Conservation (phyloP, 1,140 invertebrate genomes). For the Centruroides vittatus region DNA sequence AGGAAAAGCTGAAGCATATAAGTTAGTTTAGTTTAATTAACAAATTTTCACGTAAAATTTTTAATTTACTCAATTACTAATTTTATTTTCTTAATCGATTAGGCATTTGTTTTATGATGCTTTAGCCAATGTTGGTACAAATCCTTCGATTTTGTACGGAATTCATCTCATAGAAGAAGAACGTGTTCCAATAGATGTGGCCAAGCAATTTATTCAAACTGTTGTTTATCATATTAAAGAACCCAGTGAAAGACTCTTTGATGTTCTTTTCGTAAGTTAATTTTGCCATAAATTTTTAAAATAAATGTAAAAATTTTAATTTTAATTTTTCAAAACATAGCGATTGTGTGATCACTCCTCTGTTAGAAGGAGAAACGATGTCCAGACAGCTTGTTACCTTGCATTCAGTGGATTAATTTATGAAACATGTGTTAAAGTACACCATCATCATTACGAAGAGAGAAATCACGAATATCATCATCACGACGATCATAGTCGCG, state of each 20-base stretch:
- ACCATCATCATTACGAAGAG: no score
- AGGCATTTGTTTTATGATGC: conserved; percentile 12
- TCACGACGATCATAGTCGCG: neutral
- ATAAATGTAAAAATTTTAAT: neutral
- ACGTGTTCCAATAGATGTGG: neutral
- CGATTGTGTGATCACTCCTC: conserved; percentile 3
- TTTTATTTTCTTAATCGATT: neutral
- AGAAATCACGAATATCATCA: no score
- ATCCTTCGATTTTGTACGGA: conserved; percentile 6
- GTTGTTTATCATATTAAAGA: conserved; percentile 8
- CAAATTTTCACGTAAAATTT: neutral
- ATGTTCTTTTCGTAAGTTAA: conserved; percentile 1
- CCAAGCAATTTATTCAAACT: conserved; percentile 4
- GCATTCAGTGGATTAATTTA: conserved; percentile 2
- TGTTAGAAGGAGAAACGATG: neutral
- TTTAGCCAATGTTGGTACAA: conserved; percentile 5
- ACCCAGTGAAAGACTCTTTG: conserved; percentile 3
- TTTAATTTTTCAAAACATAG: neutral
- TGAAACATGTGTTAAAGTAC: conserved; percentile 5
- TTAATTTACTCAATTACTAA: neutral
- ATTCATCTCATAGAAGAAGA: conserved; percentile 9
- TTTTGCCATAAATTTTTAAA: no score
- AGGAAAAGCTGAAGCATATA: neutral
- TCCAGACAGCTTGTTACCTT: conserved; percentile 1
- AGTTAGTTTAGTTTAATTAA: neutral